Evolutionary conservation across 2,113 vertebrate species (phyloP), one percentile per base, ranked within the genome.

Genomic region (Rhinolophus sinicus): DNA sequence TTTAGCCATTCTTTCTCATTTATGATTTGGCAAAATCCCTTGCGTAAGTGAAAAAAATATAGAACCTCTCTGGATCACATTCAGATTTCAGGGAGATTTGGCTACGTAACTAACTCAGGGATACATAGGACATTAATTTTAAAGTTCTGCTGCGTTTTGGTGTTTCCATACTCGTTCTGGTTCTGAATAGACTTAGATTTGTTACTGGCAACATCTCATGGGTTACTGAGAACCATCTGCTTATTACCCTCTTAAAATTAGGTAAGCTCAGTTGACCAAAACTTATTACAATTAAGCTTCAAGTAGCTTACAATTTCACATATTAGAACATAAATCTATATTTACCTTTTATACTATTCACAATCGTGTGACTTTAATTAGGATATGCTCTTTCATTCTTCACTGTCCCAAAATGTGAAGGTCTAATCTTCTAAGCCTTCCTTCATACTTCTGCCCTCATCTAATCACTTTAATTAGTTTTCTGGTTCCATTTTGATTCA

Each of bases 1-100:
- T 93, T 82, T 77, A 95, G 38, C 40, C 76, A 94, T 77, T 92
- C 38, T 92, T 95, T 76, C 83, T 62, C 21, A 93, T 92, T 94
- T 82, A 81, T 58, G 91, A 30, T 86, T 96, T 11, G 35, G 58
- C 47, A 90, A 93, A 81, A 84, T 88, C 47, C 8, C 28, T 35
- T 60, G 26, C 35, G 7, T 52, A 95, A 44, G 6, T 62, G 3
- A 60, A 81, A 62, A 82, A 81, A 82, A 70, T 2, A 70, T 22
- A 90, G 9, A 8, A 54, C 10, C 33, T 84, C 81, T 40, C 2
- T 67, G 35, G 14, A 40, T 93, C 18, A 75, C 13, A 58, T 24
- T 69, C 21, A 56, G 85, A 72, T 80, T 70, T 3, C 52, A 78
- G 33, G 3, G 22, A 92, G 22, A 58, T n/a, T 38, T 54, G 86